Evolutionary conservation across 2,113 vertebrate species (phyloP).

Genomic region (Xerus inauris): DNA sequence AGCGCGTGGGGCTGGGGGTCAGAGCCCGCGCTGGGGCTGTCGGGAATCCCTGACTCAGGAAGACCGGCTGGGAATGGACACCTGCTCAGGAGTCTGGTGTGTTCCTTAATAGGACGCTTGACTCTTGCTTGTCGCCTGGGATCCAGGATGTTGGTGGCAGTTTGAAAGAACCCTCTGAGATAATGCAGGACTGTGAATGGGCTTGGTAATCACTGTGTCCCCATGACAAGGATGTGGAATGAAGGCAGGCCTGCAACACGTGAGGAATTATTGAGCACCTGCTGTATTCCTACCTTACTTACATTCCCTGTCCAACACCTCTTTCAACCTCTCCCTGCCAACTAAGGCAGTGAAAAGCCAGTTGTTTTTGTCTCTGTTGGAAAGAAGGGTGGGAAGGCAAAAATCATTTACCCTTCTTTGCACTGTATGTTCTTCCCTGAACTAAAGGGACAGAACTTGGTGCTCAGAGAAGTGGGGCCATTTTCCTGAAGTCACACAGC

Average conservation of each 20-base stretch:
- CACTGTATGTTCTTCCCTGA: not conserved
- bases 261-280: not conserved
- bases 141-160: fast-evolving
- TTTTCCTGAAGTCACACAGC: not conserved
- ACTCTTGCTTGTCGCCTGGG: not conserved
- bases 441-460: not conserved
- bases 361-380: not conserved
- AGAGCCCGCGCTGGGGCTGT: fast-evolving
- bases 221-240: not conserved
- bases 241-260: not conserved
- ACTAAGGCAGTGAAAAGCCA: fast-evolving
- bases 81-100: not conserved
- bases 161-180: not conserved
- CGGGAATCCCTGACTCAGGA: not conserved
- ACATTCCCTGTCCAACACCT: no score
- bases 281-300: not conserved
- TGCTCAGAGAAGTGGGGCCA: not conserved
- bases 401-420: not conserved
- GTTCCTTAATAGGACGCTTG: not conserved
- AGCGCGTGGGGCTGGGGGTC: not conserved
- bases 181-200: not conserved
- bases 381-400: no score
- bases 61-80: not conserved
- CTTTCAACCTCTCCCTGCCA: not conserved
- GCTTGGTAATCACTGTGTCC: not conserved